Conservation (phyloP, 2,888 invertebrate species). For the Micropterix aruncella region DNA sequence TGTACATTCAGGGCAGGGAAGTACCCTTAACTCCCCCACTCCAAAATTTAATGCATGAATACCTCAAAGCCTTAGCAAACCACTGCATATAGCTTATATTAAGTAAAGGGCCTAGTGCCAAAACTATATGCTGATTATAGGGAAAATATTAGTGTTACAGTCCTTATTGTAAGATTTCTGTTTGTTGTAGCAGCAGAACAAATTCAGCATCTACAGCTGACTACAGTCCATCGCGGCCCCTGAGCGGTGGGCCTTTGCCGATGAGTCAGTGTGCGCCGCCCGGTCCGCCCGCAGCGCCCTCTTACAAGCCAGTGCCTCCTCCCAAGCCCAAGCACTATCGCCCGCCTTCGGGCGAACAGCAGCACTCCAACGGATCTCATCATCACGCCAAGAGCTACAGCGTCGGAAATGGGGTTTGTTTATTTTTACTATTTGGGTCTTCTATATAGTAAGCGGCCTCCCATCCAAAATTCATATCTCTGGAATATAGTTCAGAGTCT, state of each 20-base stretch:
- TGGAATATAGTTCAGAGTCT: too few relatives aligned
- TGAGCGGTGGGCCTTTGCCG: not conserved
- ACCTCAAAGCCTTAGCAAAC: too few relatives aligned
- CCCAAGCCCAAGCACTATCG: constrained; percentile 89
- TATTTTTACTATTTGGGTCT: not conserved
- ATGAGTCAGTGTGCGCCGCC: constrained; percentile 24
- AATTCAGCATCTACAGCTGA: constrained; percentile 47
- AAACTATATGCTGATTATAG: constrained; percentile 1
- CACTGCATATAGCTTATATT: too few relatives aligned
- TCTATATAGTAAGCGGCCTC: too few relatives aligned
- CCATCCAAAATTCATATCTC: too few relatives aligned
- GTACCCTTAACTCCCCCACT: too few relatives aligned
- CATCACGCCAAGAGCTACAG: constrained; percentile 36
- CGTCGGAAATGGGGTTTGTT: constrained; percentile 30
- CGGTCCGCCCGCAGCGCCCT: constrained; percentile 20
- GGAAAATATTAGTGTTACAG: not conserved
- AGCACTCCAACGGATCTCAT: not conserved
- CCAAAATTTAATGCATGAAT: too few relatives aligned
- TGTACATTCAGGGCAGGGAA: too few relatives aligned
- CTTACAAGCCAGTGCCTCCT: constrained; percentile 81
- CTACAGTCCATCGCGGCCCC: constrained; percentile 22
- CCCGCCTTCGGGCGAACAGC: constrained; percentile 45
- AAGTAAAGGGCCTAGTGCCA: too few relatives aligned
- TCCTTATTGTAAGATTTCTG: not conserved
- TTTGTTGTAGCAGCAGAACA: constrained; percentile 31